Conservation (phyloP, 2,888 invertebrate species). For the Deilephila elpenor region DNA sequence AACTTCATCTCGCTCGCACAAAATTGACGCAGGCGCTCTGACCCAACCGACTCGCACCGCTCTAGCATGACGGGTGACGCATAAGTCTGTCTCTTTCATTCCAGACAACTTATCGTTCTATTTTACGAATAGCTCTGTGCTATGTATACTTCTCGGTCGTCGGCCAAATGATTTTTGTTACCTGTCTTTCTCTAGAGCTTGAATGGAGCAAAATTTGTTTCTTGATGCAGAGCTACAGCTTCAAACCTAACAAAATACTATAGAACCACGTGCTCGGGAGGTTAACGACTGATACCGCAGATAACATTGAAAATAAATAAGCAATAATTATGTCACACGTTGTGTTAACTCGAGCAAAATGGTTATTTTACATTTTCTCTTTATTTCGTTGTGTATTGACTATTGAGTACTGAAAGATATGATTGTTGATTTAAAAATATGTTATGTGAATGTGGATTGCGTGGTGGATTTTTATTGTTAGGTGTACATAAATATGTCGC, state of each 20-base stretch:
- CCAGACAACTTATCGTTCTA: conserved; percentile 75
- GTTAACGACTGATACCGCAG: conserved; percentile 81
- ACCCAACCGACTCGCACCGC: conserved; percentile 69
- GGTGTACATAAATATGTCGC: no score
- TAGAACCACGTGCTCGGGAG: conserved; percentile 78
- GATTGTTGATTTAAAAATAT: no score
- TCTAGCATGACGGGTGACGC: conserved; percentile 52
- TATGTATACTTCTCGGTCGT: conserved; percentile 85
- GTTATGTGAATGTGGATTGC: no score
- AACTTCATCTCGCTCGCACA: conserved; percentile 63
- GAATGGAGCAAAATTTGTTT: conserved; percentile 81
- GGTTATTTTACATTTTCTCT: not conserved
- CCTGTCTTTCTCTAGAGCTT: conserved; percentile 84
- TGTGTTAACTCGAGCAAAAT: conserved; percentile 24
- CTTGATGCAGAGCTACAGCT: conserved; percentile 82
- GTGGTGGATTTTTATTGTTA: no score
- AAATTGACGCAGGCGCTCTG: conserved; percentile 80
- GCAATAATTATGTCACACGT: conserved; percentile 52
- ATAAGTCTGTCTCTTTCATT: conserved; percentile 70
- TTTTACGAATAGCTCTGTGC: conserved; percentile 84
- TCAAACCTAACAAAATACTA: conserved; percentile 82
- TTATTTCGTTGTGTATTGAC: not conserved
- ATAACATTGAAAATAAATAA: conserved; percentile 80
- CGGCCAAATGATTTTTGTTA: conserved; percentile 81
- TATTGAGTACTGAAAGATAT: not conserved